phyloP scores from a whole-genome alignment of 2,888 invertebrate species.

The Panzeria rudis region DNA sequence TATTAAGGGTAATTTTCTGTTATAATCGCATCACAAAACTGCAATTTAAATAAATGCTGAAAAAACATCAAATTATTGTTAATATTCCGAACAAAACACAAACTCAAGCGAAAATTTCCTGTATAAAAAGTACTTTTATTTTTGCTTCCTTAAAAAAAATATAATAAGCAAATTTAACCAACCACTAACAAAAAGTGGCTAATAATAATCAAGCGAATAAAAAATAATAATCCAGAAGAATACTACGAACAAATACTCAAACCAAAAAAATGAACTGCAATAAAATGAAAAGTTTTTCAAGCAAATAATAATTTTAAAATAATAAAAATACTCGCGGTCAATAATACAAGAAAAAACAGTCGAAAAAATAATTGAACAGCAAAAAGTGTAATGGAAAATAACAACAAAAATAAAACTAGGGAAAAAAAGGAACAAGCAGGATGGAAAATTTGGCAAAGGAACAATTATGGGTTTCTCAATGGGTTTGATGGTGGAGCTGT shows the following conservation, averaged over 20 bases:
- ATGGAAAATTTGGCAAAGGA: constrained; percentile 15
- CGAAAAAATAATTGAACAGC: constrained; percentile 50
- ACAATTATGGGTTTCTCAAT: constrained; percentile 21
- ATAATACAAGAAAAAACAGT: constrained; percentile 37
- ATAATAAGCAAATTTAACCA: constrained; percentile 54
- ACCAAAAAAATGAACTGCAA: constrained; percentile 26
- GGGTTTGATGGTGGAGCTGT: constrained; percentile 10
- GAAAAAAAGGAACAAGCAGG: constrained; percentile 35
- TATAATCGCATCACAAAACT: constrained; percentile 58
- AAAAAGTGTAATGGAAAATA: constrained; percentile 37
- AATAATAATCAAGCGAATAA: constrained; percentile 66
- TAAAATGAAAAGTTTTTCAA: constrained; percentile 74
- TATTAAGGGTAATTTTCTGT: constrained; percentile 61
- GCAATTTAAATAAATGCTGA: constrained; percentile 71
- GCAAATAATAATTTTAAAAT: constrained; percentile 75
- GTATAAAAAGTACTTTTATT: constrained; percentile 6
- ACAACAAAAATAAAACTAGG: constrained; percentile 9
- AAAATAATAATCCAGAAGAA: constrained; percentile 65
- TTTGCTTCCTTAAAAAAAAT: constrained; percentile 15
- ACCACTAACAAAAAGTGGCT: constrained; percentile 73
- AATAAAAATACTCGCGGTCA: constrained; percentile 72
- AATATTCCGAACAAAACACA: constrained; percentile 43
- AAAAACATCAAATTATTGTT: constrained; percentile 74
- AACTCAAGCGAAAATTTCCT: constrained; percentile 43
- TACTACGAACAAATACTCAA: constrained; percentile 29